Conservation (phyloP, 2,797 vertebrate species). For the Danio tinwini region DNA sequence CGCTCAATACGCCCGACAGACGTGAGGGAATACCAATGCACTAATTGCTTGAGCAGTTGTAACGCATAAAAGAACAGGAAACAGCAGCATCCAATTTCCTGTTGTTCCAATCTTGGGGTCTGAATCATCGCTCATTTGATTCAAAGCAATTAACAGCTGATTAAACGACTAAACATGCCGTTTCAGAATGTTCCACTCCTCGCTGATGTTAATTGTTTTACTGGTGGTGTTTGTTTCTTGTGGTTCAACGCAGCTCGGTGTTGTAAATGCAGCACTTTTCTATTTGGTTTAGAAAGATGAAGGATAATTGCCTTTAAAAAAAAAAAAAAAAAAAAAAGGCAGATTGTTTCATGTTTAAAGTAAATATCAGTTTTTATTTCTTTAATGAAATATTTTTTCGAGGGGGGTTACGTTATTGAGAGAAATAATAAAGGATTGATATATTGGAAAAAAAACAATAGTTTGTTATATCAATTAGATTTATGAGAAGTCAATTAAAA, state of each 20-base stretch:
- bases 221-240: neutral
- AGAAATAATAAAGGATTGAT: too few species aligned
- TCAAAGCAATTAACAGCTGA: slow-evolving; percentile 21
- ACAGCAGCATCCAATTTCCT: slow-evolving; percentile 1
- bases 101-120: neutral
- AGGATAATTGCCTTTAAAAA: too few species aligned
- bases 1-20: neutral
- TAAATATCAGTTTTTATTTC: neutral
- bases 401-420: too few species aligned
- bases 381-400: neutral
- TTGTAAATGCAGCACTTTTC: neutral
- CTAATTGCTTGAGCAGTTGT: slow-evolving; percentile 20
- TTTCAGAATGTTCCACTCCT: neutral
- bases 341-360: neutral
- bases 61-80: slow-evolving; percentile 20
- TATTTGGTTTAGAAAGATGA: neutral
- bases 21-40: neutral
- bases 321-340: neutral
- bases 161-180: slow-evolving; percentile 6
- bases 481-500: neutral
- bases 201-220: neutral
- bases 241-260: neutral
- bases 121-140: slow-evolving; percentile 2
- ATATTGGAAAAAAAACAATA: too few species aligned
- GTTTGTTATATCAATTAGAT: neutral